A percentile compares a stretch with the other conserved stretches of the same genome.
These are phyloP conservation scores for Phenganax marumi DNA, from an alignment of 92 coral and sea anemone genomes.

Conservation along the genomic window DNA sequence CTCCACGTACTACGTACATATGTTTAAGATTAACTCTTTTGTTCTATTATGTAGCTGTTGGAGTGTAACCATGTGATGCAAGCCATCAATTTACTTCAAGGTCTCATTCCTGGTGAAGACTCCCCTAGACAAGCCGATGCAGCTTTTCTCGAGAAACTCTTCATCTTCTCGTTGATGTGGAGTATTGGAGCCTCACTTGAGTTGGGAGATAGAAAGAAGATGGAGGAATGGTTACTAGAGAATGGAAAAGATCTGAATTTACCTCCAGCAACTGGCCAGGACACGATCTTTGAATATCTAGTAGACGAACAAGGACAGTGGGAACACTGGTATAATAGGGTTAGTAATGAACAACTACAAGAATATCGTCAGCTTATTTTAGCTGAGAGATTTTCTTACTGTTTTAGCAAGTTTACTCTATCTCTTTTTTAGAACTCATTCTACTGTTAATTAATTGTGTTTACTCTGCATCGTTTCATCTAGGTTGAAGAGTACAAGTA, in stretches of 20 bases:
- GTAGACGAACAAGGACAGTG: conserved; percentile 94
- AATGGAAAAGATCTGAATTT: conserved; percentile 59
- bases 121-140: conserved; percentile 93
- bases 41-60: conserved; percentile 61
- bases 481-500: conserved; percentile 91
- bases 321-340: conserved; percentile 94
- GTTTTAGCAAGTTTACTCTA: neutral
- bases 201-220: conserved; percentile 83
- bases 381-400: neutral
- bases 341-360: conserved; percentile 33
- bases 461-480: neutral
- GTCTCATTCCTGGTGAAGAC: conserved; percentile 94
- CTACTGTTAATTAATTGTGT: neutral
- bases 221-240: conserved; percentile 74
- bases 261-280: conserved; percentile 73
- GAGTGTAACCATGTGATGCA: conserved; percentile 98
- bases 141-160: conserved; percentile 78
- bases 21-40: neutral
- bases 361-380: neutral
- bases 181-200: conserved; percentile 96
- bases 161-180: conserved; percentile 96
- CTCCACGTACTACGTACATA: neutral
- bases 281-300: conserved; percentile 91
- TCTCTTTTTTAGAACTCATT: neutral
- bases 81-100: conserved; percentile 85